Evolutionary conservation across 2,797 vertebrate species (phyloP).

Genomic region (Lemur catta): DNA sequence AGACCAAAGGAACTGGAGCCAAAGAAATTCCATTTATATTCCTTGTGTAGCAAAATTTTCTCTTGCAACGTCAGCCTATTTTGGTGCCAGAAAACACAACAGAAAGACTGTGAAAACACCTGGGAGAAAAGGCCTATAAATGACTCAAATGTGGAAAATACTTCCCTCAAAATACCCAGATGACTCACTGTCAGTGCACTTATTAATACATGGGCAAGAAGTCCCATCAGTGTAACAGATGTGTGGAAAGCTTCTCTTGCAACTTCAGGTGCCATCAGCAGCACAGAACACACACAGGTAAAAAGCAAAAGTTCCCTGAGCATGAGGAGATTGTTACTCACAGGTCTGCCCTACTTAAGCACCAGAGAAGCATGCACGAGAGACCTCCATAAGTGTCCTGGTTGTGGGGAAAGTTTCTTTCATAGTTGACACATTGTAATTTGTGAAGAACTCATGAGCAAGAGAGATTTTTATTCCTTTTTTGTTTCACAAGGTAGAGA

Average conservation of each 20-base stretch:
- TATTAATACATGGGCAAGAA: not conserved
- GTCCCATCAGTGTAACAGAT: not conserved
- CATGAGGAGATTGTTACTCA: too few relatives aligned
- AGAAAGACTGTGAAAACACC: not conserved
- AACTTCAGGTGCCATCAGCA: too few relatives aligned
- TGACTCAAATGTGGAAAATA: conserved; percentile 35
- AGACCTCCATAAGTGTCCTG: too few relatives aligned
- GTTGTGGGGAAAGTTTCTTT: too few relatives aligned
- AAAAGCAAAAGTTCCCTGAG: too few relatives aligned
- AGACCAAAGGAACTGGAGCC: not conserved
- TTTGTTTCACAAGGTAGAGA: too few relatives aligned
- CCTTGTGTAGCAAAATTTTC: not conserved
- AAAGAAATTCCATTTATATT: not conserved
- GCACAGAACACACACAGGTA: too few relatives aligned
- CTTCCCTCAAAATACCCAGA: not conserved
- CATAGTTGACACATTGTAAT: too few relatives aligned
- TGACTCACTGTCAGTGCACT: not conserved
- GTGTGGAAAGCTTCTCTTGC: not conserved
- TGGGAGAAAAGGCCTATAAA: not conserved
- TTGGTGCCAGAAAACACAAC: not conserved
- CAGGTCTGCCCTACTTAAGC: too few relatives aligned
- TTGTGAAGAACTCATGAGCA: too few relatives aligned
- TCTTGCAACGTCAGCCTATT: not conserved
- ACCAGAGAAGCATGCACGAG: too few relatives aligned
- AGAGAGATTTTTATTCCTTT: too few relatives aligned